Evolutionary conservation across 1,140 invertebrate genomes (phyloP), one percentile per base, ranked within the genome.

Genomic region (Drosophila lacteicornis): DNA sequence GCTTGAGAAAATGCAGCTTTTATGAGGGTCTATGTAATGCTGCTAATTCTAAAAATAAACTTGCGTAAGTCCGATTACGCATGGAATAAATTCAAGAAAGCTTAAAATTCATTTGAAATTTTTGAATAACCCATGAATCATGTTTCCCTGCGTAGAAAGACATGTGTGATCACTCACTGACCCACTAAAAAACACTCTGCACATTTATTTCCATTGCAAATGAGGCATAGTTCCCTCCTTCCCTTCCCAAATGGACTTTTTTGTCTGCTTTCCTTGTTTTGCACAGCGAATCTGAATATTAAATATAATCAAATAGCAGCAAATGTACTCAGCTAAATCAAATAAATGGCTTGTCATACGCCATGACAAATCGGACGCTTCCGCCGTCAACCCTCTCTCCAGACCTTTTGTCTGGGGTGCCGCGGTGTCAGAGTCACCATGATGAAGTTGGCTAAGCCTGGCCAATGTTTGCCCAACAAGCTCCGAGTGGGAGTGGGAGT

Each of bases 381-480:
- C 55, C 68, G 69, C 53, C 69, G 47, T 50, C 73, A 43, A 50
- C 71, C 53, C 55, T 59, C 55, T 59, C 38, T 15, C 22, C 19
- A 25, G 57, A 13, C 56, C 40, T 25, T 25, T 27, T 43, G 27
- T 22, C 49, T 33, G 15, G 30, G 27, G 12, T 42, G 47, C n/a
- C 25, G 51, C 55, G 56, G 79, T 70, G 71, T 70, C 43, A 83
- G 80, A 80, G 68, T 87, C 80, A 67, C 33, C 79, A 60, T 65
- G 78, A 82, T 87, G 80, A 88, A 83, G 71, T 77, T 74, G 15
- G 65, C 78, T 80, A 78, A 87, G 80, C 80, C 78, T 33, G 30
- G 71, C 76, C 87, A 86, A 78, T 87, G 78, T 87, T 87, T 77
- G 68, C 65, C 51, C 80, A 87, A 88, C 83, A 87, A 78, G 75